Conservation (phyloP, 2,888 invertebrate species). For the Drosophila ustulata region DNA sequence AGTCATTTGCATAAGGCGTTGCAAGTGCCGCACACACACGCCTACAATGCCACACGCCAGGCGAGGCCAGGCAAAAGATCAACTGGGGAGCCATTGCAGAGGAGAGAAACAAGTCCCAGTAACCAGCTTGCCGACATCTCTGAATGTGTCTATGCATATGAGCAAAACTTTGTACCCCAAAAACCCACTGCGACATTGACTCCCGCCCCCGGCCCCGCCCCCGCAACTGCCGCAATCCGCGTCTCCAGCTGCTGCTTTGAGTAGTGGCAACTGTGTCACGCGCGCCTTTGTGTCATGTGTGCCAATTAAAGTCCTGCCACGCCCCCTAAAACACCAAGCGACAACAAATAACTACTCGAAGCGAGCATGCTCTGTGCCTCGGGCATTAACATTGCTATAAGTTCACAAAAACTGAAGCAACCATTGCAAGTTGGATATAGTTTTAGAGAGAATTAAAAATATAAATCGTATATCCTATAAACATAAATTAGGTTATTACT, state of each 20-base stretch:
- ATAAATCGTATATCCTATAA: too few relatives aligned
- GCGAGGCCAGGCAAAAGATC: constrained; percentile 66
- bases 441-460: not conserved
- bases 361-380: constrained; percentile 10
- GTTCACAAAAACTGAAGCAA: not conserved
- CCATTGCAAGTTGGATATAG: not conserved
- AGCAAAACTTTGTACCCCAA: constrained; percentile 54
- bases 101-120: constrained; percentile 21
- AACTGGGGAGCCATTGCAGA: constrained; percentile 70
- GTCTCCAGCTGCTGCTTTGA: constrained; percentile 11
- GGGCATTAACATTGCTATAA: not conserved
- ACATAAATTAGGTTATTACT: too few relatives aligned
- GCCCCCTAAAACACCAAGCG: constrained; percentile 41
- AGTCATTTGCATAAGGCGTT: constrained; percentile 75
- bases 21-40: constrained; percentile 44
- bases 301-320: constrained; percentile 74
- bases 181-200: not conserved
- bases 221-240: not conserved
- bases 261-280: constrained; percentile 73
- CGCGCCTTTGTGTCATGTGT: constrained; percentile 69
- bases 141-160: constrained; percentile 72
- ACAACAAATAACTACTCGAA: constrained; percentile 22
- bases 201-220: not conserved
- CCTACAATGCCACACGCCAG: constrained; percentile 43
- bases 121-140: constrained; percentile 26